Percentiles rank a stretch among this genome's conserved stretches.
phyloP scores from a whole-genome alignment of 2,888 invertebrate species.

The Scaptomyza parva region DNA sequence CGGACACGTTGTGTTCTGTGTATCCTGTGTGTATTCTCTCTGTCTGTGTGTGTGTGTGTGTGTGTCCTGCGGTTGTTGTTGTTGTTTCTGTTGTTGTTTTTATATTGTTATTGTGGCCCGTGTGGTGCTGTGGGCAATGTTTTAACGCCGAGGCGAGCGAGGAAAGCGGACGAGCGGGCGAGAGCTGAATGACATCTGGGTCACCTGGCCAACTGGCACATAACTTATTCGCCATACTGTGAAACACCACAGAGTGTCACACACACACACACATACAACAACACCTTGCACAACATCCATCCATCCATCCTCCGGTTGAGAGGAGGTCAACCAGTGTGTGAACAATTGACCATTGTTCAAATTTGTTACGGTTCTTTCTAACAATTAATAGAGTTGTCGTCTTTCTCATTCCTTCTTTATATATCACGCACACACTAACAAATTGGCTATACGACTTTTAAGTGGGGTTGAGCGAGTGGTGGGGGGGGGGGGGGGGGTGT shows the following conservation, averaged over 20 bases:
- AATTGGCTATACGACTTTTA: too few relatives aligned
- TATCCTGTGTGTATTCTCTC: too few relatives aligned
- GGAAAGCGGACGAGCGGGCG: too few relatives aligned
- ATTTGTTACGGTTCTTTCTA: slow-evolving; percentile 22
- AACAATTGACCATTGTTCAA: slow-evolving; percentile 28
- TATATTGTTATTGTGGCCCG: slow-evolving; percentile 72
- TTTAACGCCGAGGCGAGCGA: slow-evolving; percentile 68
- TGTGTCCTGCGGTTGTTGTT: slow-evolving; percentile 36
- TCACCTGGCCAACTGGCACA: slow-evolving; percentile 69
- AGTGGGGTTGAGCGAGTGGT: too few relatives aligned
- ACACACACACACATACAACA: background rate
- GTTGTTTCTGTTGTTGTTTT: slow-evolving; percentile 41
- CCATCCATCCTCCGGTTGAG: background rate
- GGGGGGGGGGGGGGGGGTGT: too few relatives aligned
- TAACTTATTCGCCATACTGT: slow-evolving; percentile 46
- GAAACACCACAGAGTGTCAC: slow-evolving; percentile 10
- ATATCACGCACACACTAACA: too few relatives aligned
- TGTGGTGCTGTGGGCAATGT: slow-evolving; percentile 64
- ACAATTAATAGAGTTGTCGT: slow-evolving; percentile 19
- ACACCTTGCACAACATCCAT: slow-evolving; percentile 2
- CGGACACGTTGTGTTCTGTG: slow-evolving; percentile 39
- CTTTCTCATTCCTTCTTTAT: too few relatives aligned
- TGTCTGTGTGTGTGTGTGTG: slow-evolving; percentile 1
- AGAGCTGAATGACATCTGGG: slow-evolving; percentile 74
- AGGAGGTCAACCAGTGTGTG: slow-evolving; percentile 17